Base-by-base conservation (phyloP, 2,113 vertebrate genomes). In the Lota lota region DNA sequence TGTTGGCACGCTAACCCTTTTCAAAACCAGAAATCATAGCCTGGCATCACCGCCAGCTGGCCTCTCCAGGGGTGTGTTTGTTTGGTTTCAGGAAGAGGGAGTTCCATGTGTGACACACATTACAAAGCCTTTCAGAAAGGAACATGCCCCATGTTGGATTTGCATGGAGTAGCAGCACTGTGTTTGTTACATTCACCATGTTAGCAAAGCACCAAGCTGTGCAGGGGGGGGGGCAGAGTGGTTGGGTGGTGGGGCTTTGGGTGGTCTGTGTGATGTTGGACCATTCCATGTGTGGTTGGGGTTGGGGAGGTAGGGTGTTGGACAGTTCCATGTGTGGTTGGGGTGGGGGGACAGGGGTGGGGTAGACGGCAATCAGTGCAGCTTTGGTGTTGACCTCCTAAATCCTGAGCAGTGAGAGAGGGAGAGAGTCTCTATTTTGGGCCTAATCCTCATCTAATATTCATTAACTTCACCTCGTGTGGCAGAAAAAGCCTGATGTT, bases 381-480 rank as follows among this genome's bases (percentile, higher is more conserved):
- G 61, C 73, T 75, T 71, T 71, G 57, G 67, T 70, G 68, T 50
- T 85, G 79, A 82, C 81, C 74, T 78, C 79, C 76, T 73, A 73
- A 79, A 76, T 83, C 75, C 79, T 77, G 47, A 66, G 72, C 68
- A 72, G 21, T 69, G 74, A 80, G 72, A 79, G 70, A 77, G 40
- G 12, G 40, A 47, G 40, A 47, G 40, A 47, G 67, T 76, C 75
- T 87, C 88, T 92, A 91, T 91, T 93, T 92, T 79, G 62, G 83
- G 83, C 64, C 64, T 62, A 71, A 79, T 70, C 69, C 70, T 91
- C 82, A 91, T 92, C 71, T 73, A 90, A 87, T 84, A 92, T 93
- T 92, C 74, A 92, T 89, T 64, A 78, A 74, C 68, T 70, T 87
- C 76, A 75, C 70, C 68, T 82, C 78, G 84, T 54, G 58, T 56